Evolutionary conservation across 2,113 vertebrate species (phyloP).

Genomic region (Xenus cinereus): DNA sequence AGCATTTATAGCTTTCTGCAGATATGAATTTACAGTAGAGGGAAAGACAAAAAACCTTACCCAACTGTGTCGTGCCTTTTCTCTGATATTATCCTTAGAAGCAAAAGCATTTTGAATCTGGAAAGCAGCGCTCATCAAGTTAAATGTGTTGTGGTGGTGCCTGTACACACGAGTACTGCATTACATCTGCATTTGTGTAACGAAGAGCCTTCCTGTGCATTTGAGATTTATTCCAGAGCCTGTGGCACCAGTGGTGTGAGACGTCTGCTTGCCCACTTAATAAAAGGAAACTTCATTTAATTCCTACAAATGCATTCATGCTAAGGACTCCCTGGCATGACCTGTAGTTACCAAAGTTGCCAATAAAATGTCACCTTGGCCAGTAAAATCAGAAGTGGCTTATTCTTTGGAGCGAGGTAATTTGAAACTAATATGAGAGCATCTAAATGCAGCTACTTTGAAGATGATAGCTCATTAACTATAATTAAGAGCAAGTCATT

Average conservation of each 20-base stretch:
- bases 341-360: neutral
- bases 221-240: neutral
- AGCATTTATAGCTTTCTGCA: neutral
- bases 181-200: slow-evolving; percentile 53
- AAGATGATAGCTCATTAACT: slow-evolving; percentile 19
- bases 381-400: neutral
- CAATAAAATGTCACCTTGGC: slow-evolving; percentile 2
- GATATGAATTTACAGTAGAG: neutral
- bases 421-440: neutral
- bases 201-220: neutral
- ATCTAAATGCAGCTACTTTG: neutral
- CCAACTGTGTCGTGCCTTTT: neutral
- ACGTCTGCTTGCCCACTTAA: neutral
- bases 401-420: neutral
- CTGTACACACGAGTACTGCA: neutral
- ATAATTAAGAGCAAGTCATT: slow-evolving; percentile 21
- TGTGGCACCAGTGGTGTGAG: neutral
- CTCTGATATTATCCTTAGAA: neutral
- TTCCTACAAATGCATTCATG: neutral
- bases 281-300: neutral
- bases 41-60: neutral
- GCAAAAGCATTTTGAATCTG: neutral
- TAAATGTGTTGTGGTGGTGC: neutral
- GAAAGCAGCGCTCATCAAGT: neutral
- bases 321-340: neutral